Base-by-base conservation (phyloP, 1,140 invertebrate species). In the Sminthurinus signatus region DNA sequence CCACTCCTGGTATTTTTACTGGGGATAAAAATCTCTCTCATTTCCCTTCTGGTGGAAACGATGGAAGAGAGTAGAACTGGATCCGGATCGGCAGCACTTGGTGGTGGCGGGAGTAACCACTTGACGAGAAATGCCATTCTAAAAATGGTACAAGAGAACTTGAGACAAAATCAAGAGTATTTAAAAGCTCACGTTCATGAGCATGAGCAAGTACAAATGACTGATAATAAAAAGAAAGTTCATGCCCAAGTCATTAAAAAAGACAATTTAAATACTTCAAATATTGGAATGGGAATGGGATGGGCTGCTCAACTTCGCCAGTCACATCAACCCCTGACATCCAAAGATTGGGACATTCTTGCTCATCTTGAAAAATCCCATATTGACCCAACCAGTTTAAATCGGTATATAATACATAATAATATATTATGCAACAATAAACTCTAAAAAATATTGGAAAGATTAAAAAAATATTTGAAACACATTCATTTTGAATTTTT, bases 1-100 rank as follows among this genome's bases (percentile, higher is more conserved):
- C 67, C 66, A 21, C 32, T 71, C 8, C 57, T 68, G n/a, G 46
- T 44, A 17, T 57, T 71, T 2, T 51, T 71, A n/a, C 23, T 71
- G 12, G 63, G 64, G 5, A 31, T 68, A 14, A 71, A 71, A 48
- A 60, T 71, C 17, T 71, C 64, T 25, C 36, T 71, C 1, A 44
- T 71, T 17, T 57, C 61, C 12, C 10, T 68, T 4, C 32, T 68
- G 0, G 46, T 62, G 17, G 52, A 63, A 5, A 48, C 48, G n/a
- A 61, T 71, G 25, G 32, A 19, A 52, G 29, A 63, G 31, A 23
- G 25, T 43, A 17, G 50, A 51, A 28, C 31, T 31, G 27, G 29
- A 42, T 25, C 5, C 31, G 54, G 19, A 21, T 32, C 2, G 25
- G 1, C 23, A 52, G 19, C 12, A 3, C 39, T 15, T 8, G 8